A percentile compares a stretch with the other conserved stretches of the same genome.
Conservation (phyloP, 2,888 invertebrate species). For the Platycnemis pennipes region DNA sequence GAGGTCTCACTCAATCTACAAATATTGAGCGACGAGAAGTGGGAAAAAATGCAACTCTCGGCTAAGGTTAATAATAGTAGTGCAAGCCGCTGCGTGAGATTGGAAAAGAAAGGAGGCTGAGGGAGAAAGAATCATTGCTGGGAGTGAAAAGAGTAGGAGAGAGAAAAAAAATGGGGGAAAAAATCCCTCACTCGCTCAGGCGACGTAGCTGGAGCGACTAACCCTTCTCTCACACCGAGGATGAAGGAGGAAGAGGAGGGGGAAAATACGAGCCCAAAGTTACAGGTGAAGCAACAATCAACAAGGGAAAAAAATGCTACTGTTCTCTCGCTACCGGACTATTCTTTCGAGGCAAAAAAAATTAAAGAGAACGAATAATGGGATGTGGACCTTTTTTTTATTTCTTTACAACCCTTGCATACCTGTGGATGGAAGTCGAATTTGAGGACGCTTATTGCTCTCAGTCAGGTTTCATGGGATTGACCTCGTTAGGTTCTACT, state of each 20-base stretch:
- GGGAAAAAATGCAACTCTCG: not conserved
- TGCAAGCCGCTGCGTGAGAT: conserved; percentile 6
- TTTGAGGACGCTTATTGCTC: not conserved
- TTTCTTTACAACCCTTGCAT: not conserved
- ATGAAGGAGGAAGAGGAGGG: not conserved
- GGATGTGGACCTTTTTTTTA: not conserved
- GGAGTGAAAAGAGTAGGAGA: not conserved
- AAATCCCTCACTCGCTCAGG: not conserved
- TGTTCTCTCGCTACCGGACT: not conserved
- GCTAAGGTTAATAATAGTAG: conserved; percentile 29
- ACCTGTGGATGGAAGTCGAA: not conserved
- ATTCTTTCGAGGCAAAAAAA: not conserved
- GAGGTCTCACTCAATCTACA: not conserved
- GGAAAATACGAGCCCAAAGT: not conserved
- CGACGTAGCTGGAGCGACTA: not conserved
- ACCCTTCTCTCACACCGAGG: not conserved
- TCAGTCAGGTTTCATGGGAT: not conserved
- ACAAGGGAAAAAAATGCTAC: not conserved
- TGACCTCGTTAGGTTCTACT: not conserved
- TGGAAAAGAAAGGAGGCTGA: conserved; percentile 17
- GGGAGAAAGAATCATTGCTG: not conserved
- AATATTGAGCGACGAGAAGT: not conserved
- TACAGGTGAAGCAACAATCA: conserved; percentile 27
- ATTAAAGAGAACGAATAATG: not conserved
- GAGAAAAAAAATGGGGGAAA: not conserved